Percentiles rank a stretch among this genome's conserved stretches.
Conservation (phyloP, 2,888 invertebrate species). For the Netelia melanura region DNA sequence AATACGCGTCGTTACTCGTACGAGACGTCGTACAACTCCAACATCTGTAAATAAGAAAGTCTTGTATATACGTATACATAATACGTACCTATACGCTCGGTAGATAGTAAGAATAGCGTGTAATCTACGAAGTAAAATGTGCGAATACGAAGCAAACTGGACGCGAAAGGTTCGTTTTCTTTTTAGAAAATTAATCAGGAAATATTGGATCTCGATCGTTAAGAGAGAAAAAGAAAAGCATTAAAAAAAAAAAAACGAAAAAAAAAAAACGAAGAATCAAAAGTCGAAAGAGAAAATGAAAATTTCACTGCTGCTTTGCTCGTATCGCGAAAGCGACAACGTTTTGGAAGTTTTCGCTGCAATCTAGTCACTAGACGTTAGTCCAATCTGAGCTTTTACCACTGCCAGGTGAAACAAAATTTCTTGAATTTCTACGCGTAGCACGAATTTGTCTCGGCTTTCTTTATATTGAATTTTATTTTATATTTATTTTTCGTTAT, state of each 20-base stretch:
- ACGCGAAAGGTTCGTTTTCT: conserved; percentile 18
- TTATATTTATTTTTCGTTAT: background rate
- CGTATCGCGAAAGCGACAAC: conserved; percentile 53
- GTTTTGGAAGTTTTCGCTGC: conserved; percentile 76
- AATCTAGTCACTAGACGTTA: conserved; percentile 82
- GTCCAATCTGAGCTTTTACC: conserved; percentile 66
- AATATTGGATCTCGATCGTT: conserved; percentile 3
- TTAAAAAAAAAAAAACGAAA: conserved; percentile 11
- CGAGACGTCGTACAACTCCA: conserved; percentile 40
- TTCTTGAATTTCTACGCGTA: conserved; percentile 4
- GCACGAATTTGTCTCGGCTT: background rate
- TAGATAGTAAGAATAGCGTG: conserved; percentile 72
- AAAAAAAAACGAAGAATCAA: conserved; percentile 13
- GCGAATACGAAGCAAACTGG: conserved; percentile 45
- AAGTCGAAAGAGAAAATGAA: conserved; percentile 15
- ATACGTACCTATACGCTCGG: conserved; percentile 75
- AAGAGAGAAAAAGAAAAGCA: background rate
- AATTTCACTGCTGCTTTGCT: conserved; percentile 48
- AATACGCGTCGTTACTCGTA: conserved; percentile 42
- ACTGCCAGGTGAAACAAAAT: conserved; percentile 54
- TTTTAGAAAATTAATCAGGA: conserved; percentile 9
- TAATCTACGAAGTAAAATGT: conserved; percentile 73
- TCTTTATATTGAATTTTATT: background rate
- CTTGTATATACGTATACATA: conserved; percentile 75
- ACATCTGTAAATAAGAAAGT: conserved; percentile 76